Evolutionary conservation across 2,797 vertebrate genomes (phyloP), one percentile per base, ranked within the genome.

Genomic region (Kryptolebias ocellatus): DNA sequence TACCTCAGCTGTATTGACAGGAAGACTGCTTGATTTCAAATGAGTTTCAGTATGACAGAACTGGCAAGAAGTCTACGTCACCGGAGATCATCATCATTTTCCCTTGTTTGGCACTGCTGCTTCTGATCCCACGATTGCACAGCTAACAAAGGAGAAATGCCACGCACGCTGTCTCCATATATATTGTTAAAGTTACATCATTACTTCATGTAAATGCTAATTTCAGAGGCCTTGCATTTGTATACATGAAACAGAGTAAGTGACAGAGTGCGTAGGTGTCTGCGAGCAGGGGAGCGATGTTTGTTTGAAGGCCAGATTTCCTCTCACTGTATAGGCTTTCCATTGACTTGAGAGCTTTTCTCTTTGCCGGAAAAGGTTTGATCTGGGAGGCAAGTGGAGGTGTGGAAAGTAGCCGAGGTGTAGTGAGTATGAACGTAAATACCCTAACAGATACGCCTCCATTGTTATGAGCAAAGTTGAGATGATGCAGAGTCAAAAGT

Each of bases 31-130:
- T 78, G 81, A 79, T 83, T 83, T 84, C 79, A 86, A 58, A 72
- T 53, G 52, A 75, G 83, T 92, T 92, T 92, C 90, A 69, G 52
- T 84, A 83, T 91, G 87, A 91, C 71, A 57, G 66, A 46, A 47
- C 39, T 71, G 62, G 56, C 74, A 73, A 81, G 81, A 83, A 88
- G 60, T 60, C 76, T 69, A 63, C 61, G 60, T 57, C 75, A 75
- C 65, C 60, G 52, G 67, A 70, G 50, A 72, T 78, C 79, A 72
- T 70, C 45, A 56, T 62, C 80, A 73, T 80, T 86, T 84, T 29
- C 58, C 56, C 69, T 59, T 37, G 45, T 76, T 2, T 58, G 76
- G 34, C 31, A 42, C 64, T 51, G 2, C 56, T 49, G 57, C 70
- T 58, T 85, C 72, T 84, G 70, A 84, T 86, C 70, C 64, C 71